Conservation (phyloP, 1,140 invertebrate genomes). For the Drosophila saltans region DNA sequence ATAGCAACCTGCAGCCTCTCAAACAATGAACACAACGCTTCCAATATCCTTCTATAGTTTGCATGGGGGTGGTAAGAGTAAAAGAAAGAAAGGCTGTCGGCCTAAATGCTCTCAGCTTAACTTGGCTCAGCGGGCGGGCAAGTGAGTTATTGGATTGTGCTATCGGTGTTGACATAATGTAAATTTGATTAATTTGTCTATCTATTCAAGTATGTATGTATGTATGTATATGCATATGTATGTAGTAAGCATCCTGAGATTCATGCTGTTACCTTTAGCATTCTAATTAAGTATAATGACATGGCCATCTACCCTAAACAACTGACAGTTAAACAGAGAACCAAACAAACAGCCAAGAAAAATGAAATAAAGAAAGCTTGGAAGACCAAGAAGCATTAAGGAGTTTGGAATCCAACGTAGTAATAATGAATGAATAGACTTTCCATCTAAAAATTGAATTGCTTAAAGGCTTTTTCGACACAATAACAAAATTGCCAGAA, state of each 20-base stretch:
- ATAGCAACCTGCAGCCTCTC: constrained; percentile 2
- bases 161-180: constrained; percentile 57
- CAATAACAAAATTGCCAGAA: not conserved
- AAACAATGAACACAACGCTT: not conserved
- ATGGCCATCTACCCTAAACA: constrained; percentile 18
- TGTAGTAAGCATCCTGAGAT: not conserved
- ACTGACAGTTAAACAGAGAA: not conserved
- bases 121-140: constrained; percentile 23
- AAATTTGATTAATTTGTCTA: constrained; percentile 70
- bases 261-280: not conserved
- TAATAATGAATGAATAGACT: no score
- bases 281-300: constrained; percentile 61
- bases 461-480: not conserved
- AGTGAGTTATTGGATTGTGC: constrained; percentile 29
- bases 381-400: no score
- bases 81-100: not conserved
- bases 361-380: not conserved
- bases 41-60: not conserved
- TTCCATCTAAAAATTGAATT: not conserved
- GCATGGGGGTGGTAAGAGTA: not conserved
- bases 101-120: not conserved
- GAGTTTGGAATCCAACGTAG: no score
- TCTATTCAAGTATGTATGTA: not conserved
- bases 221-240: not conserved
- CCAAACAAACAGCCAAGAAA: not conserved